Conservation (phyloP, 2,797 vertebrate species). For the Enteromius treurensis region DNA sequence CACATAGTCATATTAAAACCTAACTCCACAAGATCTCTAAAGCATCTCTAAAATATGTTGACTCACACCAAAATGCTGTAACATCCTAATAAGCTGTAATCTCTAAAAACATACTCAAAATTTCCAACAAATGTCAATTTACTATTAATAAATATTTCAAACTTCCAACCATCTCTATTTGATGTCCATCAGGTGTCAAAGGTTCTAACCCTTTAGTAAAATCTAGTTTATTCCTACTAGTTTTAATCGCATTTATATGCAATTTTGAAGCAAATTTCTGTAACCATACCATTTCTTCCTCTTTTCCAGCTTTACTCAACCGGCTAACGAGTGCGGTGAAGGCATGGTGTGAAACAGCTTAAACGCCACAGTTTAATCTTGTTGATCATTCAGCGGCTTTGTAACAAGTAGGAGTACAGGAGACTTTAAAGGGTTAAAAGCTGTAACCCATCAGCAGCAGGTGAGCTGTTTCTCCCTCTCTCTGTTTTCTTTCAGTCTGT, state of each 20-base stretch:
- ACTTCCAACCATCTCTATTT: not conserved
- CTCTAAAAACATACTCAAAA: not conserved
- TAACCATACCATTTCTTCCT: not conserved
- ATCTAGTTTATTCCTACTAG: not conserved
- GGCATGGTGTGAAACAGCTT: not conserved
- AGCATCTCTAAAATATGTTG: not conserved
- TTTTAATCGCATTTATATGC: not conserved
- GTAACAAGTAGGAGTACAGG: not conserved
- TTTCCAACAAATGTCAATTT: not conserved
- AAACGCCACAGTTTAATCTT: not conserved
- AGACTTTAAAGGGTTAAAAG: not conserved
- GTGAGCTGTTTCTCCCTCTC: not conserved
- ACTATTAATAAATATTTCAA: not conserved
- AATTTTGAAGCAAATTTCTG: not conserved
- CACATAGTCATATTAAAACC: not conserved
- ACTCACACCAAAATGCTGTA: not conserved
- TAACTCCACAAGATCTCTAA: not conserved
- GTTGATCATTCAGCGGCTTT: not conserved
- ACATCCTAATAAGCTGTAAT: not conserved
- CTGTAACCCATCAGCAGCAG: not conserved
- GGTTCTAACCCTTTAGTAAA: not conserved
- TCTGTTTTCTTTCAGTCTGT: conserved; percentile 9
- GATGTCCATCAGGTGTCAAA: not conserved
- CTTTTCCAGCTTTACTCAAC: not conserved
- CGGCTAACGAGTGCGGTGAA: not conserved